phyloP scores from a whole-genome alignment of 2,113 vertebrate genomes.

The Ceyx margarethae region DNA sequence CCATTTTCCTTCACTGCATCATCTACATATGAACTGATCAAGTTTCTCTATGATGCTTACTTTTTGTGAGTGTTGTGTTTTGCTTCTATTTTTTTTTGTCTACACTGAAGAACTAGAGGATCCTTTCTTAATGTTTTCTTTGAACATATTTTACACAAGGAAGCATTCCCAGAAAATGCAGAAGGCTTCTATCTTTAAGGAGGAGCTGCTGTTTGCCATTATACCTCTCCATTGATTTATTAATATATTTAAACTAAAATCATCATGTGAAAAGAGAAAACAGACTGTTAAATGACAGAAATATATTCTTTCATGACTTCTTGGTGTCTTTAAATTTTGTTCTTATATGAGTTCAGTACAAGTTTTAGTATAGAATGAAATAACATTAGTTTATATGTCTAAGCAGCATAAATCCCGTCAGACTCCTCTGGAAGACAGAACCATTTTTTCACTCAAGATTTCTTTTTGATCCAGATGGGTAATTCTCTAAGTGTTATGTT shows the following conservation, averaged over 20 bases:
- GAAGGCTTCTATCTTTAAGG: not conserved
- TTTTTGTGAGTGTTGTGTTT: not conserved
- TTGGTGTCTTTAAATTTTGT: not conserved
- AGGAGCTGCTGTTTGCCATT: not conserved
- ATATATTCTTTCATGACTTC: not conserved
- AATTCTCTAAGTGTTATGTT: constrained; percentile 30
- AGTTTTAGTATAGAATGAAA: not conserved
- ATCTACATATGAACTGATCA: not conserved
- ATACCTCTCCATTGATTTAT: not conserved
- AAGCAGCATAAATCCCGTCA: not conserved
- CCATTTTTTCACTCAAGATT: not conserved
- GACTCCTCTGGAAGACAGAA: constrained; percentile 3
- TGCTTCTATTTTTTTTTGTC: not conserved
- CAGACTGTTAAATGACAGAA: not conserved
- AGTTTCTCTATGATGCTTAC: not conserved
- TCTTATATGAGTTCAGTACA: not conserved
- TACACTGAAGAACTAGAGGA: not conserved
- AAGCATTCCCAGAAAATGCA: not conserved
- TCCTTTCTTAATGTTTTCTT: not conserved
- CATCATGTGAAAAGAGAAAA: not conserved
- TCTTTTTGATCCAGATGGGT: constrained; percentile 40
- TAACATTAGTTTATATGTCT: not conserved
- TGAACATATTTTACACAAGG: not conserved
- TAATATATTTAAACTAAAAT: not conserved
- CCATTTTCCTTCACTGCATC: not conserved